Evolutionary conservation across 2,113 vertebrate species (phyloP).

Genomic region (Choloepus hoffmanni): DNA sequence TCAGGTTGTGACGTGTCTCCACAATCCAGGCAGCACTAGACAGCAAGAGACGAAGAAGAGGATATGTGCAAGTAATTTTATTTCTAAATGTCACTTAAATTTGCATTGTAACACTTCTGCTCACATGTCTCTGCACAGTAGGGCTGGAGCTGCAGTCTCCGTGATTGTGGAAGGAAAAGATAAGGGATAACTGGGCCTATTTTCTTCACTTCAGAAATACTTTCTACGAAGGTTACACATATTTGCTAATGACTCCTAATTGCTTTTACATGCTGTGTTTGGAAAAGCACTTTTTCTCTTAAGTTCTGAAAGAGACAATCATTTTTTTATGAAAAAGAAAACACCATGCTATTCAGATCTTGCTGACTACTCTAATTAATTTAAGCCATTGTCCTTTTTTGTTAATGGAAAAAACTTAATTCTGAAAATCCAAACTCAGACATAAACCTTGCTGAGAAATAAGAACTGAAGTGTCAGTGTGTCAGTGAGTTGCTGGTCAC

Average conservation of each 20-base stretch:
- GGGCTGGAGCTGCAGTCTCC: background rate
- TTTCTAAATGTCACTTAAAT: background rate
- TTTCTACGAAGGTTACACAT: background rate
- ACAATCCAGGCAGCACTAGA: background rate
- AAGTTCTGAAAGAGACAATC: background rate
- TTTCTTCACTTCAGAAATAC: background rate
- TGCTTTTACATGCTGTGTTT: background rate
- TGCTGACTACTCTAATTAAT: background rate
- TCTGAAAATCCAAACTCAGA: background rate
- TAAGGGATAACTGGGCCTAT: background rate
- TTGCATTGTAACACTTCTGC: background rate
- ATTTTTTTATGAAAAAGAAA: background rate
- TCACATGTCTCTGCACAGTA: background rate
- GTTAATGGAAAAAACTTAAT: background rate
- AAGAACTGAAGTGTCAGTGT: constrained; percentile 12
- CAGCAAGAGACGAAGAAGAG: background rate
- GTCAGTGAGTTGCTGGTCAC: constrained; percentile 40
- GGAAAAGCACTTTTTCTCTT: background rate
- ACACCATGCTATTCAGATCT: background rate
- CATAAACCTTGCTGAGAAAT: background rate
- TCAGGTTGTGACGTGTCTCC: background rate
- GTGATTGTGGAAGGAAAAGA: background rate
- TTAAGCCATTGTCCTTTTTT: background rate
- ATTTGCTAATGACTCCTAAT: background rate
- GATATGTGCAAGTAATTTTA: background rate